Conservation (phyloP, 2,797 vertebrate genomes). For the Kryptolebias ocellatus region DNA sequence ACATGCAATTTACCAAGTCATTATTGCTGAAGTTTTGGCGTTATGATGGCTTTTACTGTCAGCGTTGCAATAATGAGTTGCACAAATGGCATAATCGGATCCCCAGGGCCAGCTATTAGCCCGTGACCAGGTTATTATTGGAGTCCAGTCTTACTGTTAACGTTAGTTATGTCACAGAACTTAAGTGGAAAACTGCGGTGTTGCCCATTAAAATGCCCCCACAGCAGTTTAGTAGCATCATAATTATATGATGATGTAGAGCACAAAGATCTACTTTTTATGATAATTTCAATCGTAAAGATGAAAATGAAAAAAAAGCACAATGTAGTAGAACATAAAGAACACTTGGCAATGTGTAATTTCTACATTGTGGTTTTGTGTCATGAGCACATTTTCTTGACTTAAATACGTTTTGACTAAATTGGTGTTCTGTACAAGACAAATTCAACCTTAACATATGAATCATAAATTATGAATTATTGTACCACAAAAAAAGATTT, state of each 20-base stretch:
- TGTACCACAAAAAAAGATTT: no score
- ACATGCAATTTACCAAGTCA: constrained; percentile 46
- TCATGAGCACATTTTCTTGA: constrained; percentile 14
- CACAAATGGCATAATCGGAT: constrained; percentile 40
- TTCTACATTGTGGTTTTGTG: not conserved
- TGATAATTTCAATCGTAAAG: constrained; percentile 19
- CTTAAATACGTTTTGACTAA: not conserved
- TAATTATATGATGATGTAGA: constrained; percentile 46
- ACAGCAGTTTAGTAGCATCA: constrained; percentile 42
- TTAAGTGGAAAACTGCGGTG: constrained; percentile 32
- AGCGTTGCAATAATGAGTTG: constrained; percentile 36
- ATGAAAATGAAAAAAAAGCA: constrained; percentile 15
- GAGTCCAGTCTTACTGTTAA: constrained; percentile 33
- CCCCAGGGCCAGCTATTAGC: constrained; percentile 41
- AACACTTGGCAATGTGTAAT: constrained; percentile 19
- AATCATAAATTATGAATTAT: no score
- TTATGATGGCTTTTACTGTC: constrained; percentile 32
- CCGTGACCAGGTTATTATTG: constrained; percentile 33
- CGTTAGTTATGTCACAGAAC: constrained; percentile 30
- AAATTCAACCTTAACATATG: not conserved
- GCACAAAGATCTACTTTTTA: constrained; percentile 33
- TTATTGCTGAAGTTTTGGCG: constrained; percentile 29
- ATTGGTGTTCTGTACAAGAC: not conserved
- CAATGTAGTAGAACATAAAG: constrained; percentile 3
- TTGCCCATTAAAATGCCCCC: constrained; percentile 48